Evolutionary conservation across 2,797 vertebrate species (phyloP).

Genomic region (Sphenopsis melanotis): DNA sequence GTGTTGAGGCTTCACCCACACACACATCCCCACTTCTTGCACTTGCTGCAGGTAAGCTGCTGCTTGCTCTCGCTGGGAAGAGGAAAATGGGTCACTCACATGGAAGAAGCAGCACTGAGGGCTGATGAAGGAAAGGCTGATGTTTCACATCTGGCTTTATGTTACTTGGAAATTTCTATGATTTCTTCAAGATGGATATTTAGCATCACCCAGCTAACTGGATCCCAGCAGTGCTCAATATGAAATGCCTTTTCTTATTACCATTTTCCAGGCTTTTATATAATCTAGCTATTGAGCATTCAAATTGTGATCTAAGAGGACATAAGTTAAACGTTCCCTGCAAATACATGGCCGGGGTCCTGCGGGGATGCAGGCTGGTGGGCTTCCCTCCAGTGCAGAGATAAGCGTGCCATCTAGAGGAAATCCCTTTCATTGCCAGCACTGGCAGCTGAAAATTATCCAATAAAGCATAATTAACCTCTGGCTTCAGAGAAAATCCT

Average conservation of each 20-base stretch:
- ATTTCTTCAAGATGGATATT: not conserved
- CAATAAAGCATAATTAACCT: slow-evolving; percentile 58
- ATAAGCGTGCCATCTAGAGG: slow-evolving; percentile 71
- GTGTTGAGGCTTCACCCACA: not conserved
- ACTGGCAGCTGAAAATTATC: slow-evolving; percentile 53
- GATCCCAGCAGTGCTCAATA: not conserved
- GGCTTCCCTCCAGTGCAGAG: slow-evolving; percentile 22
- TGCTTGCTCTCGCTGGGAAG: not conserved
- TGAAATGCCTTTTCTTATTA: not conserved
- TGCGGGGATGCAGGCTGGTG: not conserved
- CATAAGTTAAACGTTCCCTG: not conserved
- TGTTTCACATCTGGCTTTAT: not conserved
- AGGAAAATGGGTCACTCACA: not conserved
- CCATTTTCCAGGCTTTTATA: not conserved
- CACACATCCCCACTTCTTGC: not conserved
- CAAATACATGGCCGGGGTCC: not conserved
- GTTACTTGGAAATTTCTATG: not conserved
- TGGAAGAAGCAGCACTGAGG: not conserved
- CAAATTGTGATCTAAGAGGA: not conserved
- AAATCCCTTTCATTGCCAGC: slow-evolving; percentile 41
- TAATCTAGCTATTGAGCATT: not conserved
- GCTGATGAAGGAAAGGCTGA: not conserved
- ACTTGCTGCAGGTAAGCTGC: not conserved
- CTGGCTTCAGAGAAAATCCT: slow-evolving; percentile 53
- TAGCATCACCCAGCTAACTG: not conserved